Evolutionary conservation across 2,797 vertebrate genomes (phyloP), one percentile per base, ranked within the genome.

Genomic region (Acomys russatus): DNA sequence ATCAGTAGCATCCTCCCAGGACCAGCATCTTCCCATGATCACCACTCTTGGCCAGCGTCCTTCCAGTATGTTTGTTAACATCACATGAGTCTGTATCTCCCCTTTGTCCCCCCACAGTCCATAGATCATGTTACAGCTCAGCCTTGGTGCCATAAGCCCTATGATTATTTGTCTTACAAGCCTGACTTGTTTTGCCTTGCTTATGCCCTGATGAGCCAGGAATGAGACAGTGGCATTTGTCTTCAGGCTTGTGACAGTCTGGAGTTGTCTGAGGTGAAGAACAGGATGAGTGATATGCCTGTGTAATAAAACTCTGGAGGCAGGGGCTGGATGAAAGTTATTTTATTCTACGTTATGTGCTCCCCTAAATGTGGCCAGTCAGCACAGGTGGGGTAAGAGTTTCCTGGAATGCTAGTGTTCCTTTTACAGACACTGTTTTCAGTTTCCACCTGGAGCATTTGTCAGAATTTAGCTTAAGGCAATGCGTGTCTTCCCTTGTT

Each of bases 301-400:
- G 54, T 33, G 22, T 59, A 51, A 35, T 77, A 79, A 73, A 91
- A 44, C 74, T 74, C 0, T 51, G 76, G 30, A 25, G 70, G 44
- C n/a, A 61, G n/a, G 38, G n/a, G 30, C 49, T 35, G 25, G 63
- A 6, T 35, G 5, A 38, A 63, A 84, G 25, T 3, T 38, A 9
- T 71, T 89, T 87, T 64, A 71, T 91, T 61, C 51, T 61, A 88
- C 91, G 49, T 78, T 85, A 28, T 44, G n/a, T 61, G 91, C 30
- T 77, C 92, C 38, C 7, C 56, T 44, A 88, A 96, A 20, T 12
- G n/a, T n/a, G 68, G 56, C 54, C 73, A 85, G 20, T 77, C 59
- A 90, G 70, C 61, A 77, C 83, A 86, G 64, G 49, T 87, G 33
- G 28, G 30, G 9, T 83, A 84, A 82, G 73, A 82, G 51, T 92